Base-by-base conservation (phyloP, 2,888 invertebrate genomes). In the Nematopogon swammerdamellus region DNA sequence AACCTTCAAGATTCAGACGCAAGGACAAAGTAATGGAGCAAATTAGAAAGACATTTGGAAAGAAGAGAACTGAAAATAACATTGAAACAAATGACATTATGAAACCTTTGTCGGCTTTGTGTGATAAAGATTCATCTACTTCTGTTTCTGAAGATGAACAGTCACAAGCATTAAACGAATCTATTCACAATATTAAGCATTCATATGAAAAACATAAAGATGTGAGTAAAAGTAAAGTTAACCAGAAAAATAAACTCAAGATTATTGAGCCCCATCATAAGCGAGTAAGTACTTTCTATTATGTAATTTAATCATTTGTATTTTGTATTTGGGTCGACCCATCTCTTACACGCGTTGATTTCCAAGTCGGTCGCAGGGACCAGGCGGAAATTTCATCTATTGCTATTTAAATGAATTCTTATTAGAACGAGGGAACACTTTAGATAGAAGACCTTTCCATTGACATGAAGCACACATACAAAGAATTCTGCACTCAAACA, bases 51-150 rank as follows among this genome's bases (percentile, higher is more conserved):
- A 36, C 11, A 6, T 36, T 36, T 46, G 45, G 36, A 30, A 63
- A 51, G 65, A 67, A 46, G 59, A 60, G 52, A 25, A 51, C 44
- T 36, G 20, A 48, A 49, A 49, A 49, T 50, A 50, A 50, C 19
- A 46, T 53, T 19, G 48, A 5, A 19, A 47, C 44, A 48, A 29
- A 48, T 29, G 53, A 54, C 46, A 44, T 19, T 29, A 52, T 43
- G 16, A 43, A 18, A 14, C 44, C 18, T 4, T n/a, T 44, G 14
- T 14, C n/a, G 3, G 4, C 36, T 14, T 14, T 36, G 3, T 36
- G 36, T 36, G 36, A 36, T 36, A 36, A 36, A 36, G 36, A 36
- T 14, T 14, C 36, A 14, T 36, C 36, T 3, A 25, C 25, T 6
- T 4, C 4, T 10, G 4, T 10, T 4, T 8, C 8, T 14, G 36